Conservation (phyloP, 2,797 vertebrate genomes). For the Lithobates sylvaticus region DNA sequence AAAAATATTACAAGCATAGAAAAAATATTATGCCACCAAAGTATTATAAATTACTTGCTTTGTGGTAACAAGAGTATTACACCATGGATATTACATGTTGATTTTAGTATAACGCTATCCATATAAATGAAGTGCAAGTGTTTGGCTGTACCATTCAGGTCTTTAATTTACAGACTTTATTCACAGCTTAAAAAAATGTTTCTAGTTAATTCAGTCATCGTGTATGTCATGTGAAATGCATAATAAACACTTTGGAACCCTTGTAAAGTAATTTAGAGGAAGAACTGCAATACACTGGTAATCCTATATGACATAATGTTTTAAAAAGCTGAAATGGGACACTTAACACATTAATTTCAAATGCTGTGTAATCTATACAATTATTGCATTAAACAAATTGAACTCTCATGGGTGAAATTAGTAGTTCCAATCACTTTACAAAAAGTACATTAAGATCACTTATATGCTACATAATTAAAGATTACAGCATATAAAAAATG, state of each 20-base stretch:
- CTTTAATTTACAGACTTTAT: neutral
- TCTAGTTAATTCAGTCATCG: neutral
- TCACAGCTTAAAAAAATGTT: too few species aligned
- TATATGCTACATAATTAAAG: neutral
- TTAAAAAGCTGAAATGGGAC: slow-evolving; percentile 16
- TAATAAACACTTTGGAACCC: slow-evolving; percentile 25
- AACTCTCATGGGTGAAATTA: neutral
- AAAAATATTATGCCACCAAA: too few species aligned
- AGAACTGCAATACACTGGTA: slow-evolving; percentile 18
- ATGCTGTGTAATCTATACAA: slow-evolving; percentile 18
- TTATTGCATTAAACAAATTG: neutral
- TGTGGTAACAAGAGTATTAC: neutral
- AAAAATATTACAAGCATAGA: too few species aligned
- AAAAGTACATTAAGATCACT: neutral
- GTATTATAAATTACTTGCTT: neutral
- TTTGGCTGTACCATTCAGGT: neutral
- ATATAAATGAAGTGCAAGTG: neutral
- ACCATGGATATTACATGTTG: neutral
- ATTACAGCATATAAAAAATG: neutral
- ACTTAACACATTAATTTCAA: slow-evolving; percentile 20
- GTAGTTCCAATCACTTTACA: neutral
- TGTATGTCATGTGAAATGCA: slow-evolving; percentile 32
- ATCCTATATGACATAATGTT: slow-evolving; percentile 25
- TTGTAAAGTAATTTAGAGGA: slow-evolving; percentile 18
- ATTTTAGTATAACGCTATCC: neutral